Percentiles rank a stretch among this genome's conserved stretches.
These are phyloP conservation scores for Ashinkailepas kermadecensis DNA, from an alignment of 2,888 invertebrate genomes.

Conservation along the genomic window DNA sequence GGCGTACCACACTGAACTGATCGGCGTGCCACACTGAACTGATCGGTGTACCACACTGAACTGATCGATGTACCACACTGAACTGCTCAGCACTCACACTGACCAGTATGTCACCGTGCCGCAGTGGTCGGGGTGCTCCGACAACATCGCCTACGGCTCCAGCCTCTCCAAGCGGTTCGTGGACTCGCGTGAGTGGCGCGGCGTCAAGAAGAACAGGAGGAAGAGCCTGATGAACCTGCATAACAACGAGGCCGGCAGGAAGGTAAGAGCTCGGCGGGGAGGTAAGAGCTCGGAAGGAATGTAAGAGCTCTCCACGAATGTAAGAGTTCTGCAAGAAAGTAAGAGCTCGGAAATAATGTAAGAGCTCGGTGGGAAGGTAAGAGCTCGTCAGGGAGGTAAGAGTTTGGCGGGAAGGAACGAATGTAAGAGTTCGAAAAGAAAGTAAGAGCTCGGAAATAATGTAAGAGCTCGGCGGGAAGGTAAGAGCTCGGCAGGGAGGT, in stretches of 20 bases:
- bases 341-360: constrained; percentile 24
- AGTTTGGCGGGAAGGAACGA: too few relatives aligned
- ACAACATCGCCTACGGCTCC: constrained; percentile 41
- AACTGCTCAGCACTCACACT: background rate
- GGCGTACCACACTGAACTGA: too few relatives aligned
- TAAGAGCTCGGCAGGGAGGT: constrained; percentile 41
- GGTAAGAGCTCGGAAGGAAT: too few relatives aligned
- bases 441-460: constrained; percentile 37
- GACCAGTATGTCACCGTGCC: background rate
- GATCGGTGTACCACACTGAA: too few relatives aligned
- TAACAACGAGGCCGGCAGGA: constrained; percentile 44
- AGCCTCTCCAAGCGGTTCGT: constrained; percentile 41
- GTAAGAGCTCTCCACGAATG: too few relatives aligned
- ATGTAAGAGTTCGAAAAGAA: too few relatives aligned
- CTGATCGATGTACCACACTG: too few relatives aligned
- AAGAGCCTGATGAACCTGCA: constrained; percentile 42
- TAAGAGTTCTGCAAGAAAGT: constrained; percentile 44
- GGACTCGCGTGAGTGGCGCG: constrained; percentile 37
- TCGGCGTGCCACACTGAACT: too few relatives aligned
- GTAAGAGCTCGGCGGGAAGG: constrained; percentile 44
- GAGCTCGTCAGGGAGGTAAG: constrained; percentile 38
- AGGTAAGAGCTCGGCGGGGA: constrained; percentile 36
- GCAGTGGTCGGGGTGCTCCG: constrained; percentile 42
- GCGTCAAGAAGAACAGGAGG: constrained; percentile 34
- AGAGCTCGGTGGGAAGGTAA: constrained; percentile 43